phyloP scores from a whole-genome alignment of 2,888 invertebrate genomes.

The Euclidia mi region DNA sequence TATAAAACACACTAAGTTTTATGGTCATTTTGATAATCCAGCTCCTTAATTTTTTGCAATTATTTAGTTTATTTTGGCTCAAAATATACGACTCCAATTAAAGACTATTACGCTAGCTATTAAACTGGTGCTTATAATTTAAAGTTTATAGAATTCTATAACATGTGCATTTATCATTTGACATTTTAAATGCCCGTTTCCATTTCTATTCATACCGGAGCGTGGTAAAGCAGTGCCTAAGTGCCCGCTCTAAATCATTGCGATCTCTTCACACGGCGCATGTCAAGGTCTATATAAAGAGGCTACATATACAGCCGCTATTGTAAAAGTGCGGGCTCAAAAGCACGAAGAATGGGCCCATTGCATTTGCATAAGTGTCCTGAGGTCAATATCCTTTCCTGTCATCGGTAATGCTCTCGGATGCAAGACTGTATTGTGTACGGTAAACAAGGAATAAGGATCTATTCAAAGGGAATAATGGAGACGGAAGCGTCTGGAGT shows the following conservation, averaged over 20 bases:
- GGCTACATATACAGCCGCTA: conserved; percentile 15
- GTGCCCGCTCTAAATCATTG: conserved; percentile 12
- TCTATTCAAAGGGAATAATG: conserved; percentile 37
- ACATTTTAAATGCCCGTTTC: neutral
- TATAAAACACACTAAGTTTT: too few relatives aligned
- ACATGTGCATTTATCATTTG: too few relatives aligned
- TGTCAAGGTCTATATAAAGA: conserved; percentile 35
- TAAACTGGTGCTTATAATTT: too few relatives aligned
- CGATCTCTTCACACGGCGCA: conserved; percentile 33
- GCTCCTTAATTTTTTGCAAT: too few relatives aligned
- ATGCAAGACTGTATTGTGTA: conserved; percentile 38
- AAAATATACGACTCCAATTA: too few relatives aligned
- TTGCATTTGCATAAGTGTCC: conserved; percentile 81
- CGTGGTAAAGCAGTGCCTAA: neutral
- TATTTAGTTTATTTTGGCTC: too few relatives aligned
- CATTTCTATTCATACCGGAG: neutral
- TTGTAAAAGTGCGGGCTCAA: conserved; percentile 59
- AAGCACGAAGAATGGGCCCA: conserved; percentile 79
- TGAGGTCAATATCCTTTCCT: conserved; percentile 75
- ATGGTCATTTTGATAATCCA: too few relatives aligned
- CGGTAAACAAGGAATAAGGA: conserved; percentile 37
- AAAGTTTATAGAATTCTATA: too few relatives aligned
- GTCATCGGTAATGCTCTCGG: conserved; percentile 63
- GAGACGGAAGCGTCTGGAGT: conserved; percentile 38
- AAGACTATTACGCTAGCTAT: too few relatives aligned